Conservation (phyloP, 2,797 vertebrate genomes). For the Clarias laeviceps region DNA sequence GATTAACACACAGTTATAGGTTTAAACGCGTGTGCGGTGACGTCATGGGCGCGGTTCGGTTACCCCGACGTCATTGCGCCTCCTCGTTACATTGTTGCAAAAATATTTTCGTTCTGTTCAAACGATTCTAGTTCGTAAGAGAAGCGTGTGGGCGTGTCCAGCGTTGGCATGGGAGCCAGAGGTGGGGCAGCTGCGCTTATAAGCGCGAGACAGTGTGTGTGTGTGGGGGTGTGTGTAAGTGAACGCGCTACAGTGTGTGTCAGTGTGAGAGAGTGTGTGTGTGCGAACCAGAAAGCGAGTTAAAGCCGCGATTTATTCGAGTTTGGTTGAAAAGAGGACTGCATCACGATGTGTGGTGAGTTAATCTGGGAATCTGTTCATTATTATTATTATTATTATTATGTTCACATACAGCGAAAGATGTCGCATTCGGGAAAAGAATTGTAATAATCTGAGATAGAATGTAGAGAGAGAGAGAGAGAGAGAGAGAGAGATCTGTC, state of each 20-base stretch:
- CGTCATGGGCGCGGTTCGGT: background rate
- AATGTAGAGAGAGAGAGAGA: background rate
- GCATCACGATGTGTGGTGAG: constrained; percentile 78
- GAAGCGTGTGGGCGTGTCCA: constrained; percentile 44
- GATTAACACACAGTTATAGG: too few species aligned
- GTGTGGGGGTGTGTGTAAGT: background rate
- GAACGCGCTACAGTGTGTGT: background rate
- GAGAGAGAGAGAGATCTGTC: background rate
- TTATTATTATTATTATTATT: too few species aligned
- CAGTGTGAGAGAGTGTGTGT: background rate
- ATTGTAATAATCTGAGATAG: background rate
- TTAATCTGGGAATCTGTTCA: background rate
- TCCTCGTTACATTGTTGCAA: background rate
- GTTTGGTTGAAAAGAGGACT: constrained; percentile 25
- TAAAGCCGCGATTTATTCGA: background rate
- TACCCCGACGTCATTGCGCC: constrained; percentile 1
- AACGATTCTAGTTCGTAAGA: background rate
- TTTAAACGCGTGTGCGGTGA: background rate
- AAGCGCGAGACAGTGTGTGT: constrained; percentile 1
- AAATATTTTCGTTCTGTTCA: background rate
- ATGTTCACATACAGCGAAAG: too few species aligned
- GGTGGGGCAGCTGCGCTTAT: constrained; percentile 55
- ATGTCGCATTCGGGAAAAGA: background rate
- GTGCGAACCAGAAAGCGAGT: constrained; percentile 6
- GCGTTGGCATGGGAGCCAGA: constrained; percentile 45